Conservation (phyloP, 2,888 invertebrate genomes). For the Hylaea fasciaria region DNA sequence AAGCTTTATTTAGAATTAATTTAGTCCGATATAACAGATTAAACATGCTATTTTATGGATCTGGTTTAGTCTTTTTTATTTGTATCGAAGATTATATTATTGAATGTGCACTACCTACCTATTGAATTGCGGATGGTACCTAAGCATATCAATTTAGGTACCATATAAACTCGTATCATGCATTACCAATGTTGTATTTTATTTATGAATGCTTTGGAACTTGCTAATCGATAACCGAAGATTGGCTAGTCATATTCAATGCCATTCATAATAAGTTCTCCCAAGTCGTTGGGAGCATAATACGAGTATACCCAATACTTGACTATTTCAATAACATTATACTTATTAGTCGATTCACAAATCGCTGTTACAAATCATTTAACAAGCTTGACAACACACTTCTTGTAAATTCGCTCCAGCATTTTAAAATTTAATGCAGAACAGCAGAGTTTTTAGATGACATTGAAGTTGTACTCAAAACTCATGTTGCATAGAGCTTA, state of each 20-base stretch:
- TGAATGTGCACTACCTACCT: not conserved
- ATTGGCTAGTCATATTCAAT: too few species aligned
- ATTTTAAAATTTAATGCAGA: constrained; percentile 24
- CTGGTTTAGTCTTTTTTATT: constrained; percentile 18
- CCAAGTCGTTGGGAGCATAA: too few species aligned
- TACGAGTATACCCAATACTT: not conserved
- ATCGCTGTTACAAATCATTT: constrained; percentile 15
- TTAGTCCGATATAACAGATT: constrained; percentile 15
- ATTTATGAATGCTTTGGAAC: too few species aligned
- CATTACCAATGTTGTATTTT: too few species aligned
- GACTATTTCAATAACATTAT: not conserved
- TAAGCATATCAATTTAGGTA: too few species aligned
- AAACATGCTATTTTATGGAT: constrained; percentile 1
- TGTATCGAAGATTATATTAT: not conserved
- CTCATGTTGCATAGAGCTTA: constrained; percentile 24
- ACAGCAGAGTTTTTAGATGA: constrained; percentile 12
- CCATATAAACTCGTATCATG: too few species aligned
- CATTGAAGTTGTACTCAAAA: constrained; percentile 28
- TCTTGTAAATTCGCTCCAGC: constrained; percentile 17
- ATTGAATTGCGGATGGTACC: too few species aligned
- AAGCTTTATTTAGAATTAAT: constrained; percentile 1
- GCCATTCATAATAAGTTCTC: too few species aligned
- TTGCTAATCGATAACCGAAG: too few species aligned
- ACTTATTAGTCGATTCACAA: not conserved
- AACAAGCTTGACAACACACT: constrained; percentile 12